Conservation (phyloP, 1,140 invertebrate species). For the Adoxophyes honmai region DNA sequence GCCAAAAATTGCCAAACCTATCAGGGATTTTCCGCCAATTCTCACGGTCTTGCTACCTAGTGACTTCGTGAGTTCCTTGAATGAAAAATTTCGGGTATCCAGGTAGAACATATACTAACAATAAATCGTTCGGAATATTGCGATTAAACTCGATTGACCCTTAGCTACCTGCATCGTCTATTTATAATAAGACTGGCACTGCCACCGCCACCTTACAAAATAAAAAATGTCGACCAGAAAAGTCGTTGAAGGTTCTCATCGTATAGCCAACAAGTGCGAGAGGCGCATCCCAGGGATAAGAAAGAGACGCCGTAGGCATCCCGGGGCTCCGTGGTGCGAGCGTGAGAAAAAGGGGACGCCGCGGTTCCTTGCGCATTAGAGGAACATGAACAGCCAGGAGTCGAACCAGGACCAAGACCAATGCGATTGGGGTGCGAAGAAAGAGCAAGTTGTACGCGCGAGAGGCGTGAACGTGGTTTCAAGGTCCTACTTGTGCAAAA, state of each 20-base stretch:
- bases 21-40: no score
- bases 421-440: slow-evolving; percentile 21
- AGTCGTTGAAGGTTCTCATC: slow-evolving; percentile 33
- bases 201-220: not conserved
- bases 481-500: not conserved
- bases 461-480: not conserved
- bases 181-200: slow-evolving; percentile 1
- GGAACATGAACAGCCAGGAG: slow-evolving; percentile 29
- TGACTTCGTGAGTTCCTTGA: no score
- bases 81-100: no score
- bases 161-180: not conserved
- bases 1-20: no score
- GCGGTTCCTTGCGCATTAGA: slow-evolving; percentile 50
- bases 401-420: slow-evolving; percentile 17
- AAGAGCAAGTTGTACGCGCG: not conserved
- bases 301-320: slow-evolving; percentile 33
- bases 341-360: slow-evolving; percentile 67
- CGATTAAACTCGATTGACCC: no score
- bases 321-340: slow-evolving; percentile 43
- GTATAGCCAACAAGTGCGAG: slow-evolving; percentile 28
- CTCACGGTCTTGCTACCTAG: no score
- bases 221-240: slow-evolving; percentile 15
- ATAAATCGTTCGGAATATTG: no score
- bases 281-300: slow-evolving; percentile 34
- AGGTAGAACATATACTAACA: no score